phyloP scores from a whole-genome alignment of 2,888 invertebrate genomes.

The Hemithea aestivaria region DNA sequence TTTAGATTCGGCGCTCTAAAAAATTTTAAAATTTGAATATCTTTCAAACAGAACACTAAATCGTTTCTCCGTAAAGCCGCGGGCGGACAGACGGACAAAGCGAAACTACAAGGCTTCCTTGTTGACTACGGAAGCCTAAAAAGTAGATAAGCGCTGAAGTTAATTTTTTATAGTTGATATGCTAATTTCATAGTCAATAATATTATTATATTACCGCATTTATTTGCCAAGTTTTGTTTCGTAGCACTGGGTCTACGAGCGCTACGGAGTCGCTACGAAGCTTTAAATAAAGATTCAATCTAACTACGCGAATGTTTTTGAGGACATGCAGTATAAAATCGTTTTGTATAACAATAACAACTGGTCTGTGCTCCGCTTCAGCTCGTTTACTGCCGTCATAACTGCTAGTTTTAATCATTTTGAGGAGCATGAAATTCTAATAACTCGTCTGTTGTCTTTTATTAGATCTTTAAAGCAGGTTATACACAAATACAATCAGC shows the following conservation, averaged over 20 bases:
- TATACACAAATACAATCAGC: conserved; percentile 2
- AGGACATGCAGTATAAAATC: conserved; percentile 21
- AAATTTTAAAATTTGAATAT: too few relatives aligned
- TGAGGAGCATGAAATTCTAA: conserved; percentile 29
- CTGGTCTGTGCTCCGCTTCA: conserved; percentile 20
- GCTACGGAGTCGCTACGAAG: conserved; percentile 2
- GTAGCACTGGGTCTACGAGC: too few relatives aligned
- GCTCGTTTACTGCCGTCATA: conserved; percentile 28
- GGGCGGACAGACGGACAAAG: too few relatives aligned
- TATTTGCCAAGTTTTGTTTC: too few relatives aligned
- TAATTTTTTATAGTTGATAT: background rate
- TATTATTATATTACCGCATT: too few relatives aligned
- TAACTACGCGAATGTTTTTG: conserved; percentile 3
- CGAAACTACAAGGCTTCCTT: too few relatives aligned
- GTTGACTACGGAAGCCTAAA: too few relatives aligned
- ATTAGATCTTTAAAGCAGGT: conserved; percentile 24
- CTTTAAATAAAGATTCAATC: background rate
- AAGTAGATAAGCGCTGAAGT: too few relatives aligned
- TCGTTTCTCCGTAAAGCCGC: too few relatives aligned
- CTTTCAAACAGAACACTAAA: too few relatives aligned
- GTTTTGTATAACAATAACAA: conserved; percentile 26
- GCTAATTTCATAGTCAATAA: conserved; percentile 4
- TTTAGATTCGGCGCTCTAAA: too few relatives aligned
- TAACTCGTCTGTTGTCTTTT: conserved; percentile 28
- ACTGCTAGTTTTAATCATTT: conserved; percentile 30